Percentiles rank a stretch among this genome's conserved stretches.
Evolutionary conservation across 2,113 vertebrate genomes (phyloP).

Genomic region (Campylomormyrus numenius): DNA sequence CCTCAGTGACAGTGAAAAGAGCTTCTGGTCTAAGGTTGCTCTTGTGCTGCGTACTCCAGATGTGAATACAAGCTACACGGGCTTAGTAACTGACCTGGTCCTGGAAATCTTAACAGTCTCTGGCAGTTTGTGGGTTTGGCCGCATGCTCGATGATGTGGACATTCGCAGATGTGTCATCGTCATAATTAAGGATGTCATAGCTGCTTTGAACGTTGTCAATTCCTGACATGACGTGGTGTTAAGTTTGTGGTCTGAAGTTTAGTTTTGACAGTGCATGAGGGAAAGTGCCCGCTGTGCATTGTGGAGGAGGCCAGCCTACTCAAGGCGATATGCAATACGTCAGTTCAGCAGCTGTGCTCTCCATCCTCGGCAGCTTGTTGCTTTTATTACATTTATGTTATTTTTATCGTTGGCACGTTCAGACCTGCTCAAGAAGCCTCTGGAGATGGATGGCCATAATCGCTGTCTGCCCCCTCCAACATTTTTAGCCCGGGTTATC

Average conservation of each 20-base stretch:
- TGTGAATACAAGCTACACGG: neutral
- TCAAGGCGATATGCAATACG: neutral
- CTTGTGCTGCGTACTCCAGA: neutral
- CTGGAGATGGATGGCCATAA: neutral
- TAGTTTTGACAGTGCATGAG: neutral
- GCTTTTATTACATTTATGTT: conserved; percentile 1
- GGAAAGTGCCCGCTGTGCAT: neutral
- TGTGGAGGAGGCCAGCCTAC: neutral
- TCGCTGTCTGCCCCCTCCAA: neutral
- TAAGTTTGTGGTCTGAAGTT: neutral
- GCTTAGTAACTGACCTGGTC: neutral
- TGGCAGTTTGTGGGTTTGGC: neutral
- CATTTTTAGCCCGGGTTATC: neutral
- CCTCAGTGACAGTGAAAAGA: neutral
- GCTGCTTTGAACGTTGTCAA: neutral
- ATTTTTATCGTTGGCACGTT: neutral
- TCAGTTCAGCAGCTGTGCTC: neutral
- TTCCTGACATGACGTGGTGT: neutral
- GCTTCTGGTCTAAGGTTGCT: neutral
- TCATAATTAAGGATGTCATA: neutral
- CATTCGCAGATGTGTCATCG: neutral
- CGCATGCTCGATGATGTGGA: neutral
- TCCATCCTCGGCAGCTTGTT: neutral
- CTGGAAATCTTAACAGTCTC: neutral
- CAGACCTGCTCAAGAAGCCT: neutral